Percentiles rank a stretch among this genome's conserved stretches.
These are phyloP conservation scores for Diacarnus erythraeanus DNA, from an alignment of 37 sponge, comb jelly and placozoan genomes.

Conservation along the genomic window DNA sequence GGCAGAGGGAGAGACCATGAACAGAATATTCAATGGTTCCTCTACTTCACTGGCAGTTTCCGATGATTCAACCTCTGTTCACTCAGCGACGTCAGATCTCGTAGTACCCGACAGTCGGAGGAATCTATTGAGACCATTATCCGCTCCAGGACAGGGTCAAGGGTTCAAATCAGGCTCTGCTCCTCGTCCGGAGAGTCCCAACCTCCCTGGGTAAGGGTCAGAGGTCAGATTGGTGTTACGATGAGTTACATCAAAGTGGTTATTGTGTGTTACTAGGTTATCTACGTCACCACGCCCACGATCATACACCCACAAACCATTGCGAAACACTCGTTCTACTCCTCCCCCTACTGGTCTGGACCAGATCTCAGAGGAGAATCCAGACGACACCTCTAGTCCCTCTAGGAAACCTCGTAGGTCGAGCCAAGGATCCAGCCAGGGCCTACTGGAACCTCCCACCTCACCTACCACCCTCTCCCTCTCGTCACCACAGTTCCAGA, in stretches of 20 bases:
- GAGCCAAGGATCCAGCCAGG: not conserved
- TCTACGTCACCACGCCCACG: not conserved
- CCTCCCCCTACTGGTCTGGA: not conserved
- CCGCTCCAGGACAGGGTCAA: not conserved
- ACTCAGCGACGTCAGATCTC: not conserved
- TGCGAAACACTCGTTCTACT: not conserved
- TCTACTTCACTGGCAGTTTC: not conserved
- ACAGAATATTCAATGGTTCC: conserved; percentile 10
- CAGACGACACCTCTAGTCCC: not conserved
- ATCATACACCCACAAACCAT: not conserved
- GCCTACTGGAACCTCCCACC: not conserved
- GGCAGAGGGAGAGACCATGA: not conserved
- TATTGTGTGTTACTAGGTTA: not conserved
- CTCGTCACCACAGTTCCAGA: not conserved
- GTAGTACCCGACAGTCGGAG: not conserved
- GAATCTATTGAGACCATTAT: not conserved
- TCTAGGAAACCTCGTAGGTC: not conserved
- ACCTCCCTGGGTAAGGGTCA: not conserved
- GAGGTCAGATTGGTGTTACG: too few relatives aligned
- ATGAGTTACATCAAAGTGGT: not conserved
- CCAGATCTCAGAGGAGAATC: conserved; percentile 13
- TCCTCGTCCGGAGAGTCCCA: conserved; percentile 13
- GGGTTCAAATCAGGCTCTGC: not conserved
- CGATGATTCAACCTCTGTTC: conserved; percentile 2
- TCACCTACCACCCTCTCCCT: not conserved